Conservation (phyloP, 2,888 invertebrate species). For the Dicycla oo region DNA sequence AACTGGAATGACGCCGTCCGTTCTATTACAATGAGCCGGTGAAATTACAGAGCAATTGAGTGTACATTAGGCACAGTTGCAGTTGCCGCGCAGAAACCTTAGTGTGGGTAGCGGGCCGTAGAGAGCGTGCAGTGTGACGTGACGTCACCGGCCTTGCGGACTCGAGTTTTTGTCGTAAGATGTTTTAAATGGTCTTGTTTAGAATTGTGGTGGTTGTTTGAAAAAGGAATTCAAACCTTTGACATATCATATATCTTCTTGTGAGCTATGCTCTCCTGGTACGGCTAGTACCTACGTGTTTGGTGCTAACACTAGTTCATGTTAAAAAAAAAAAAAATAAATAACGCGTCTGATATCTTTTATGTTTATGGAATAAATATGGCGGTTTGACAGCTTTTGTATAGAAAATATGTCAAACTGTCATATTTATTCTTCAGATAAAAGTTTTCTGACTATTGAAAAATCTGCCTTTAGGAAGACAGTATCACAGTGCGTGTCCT, state of each 20-base stretch:
- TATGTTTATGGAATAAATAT: too few species aligned
- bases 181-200: constrained; percentile 30
- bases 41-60: constrained; percentile 57
- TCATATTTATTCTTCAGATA: too few species aligned
- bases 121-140: constrained; percentile 56
- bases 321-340: too few species aligned
- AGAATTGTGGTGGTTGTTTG: constrained; percentile 1
- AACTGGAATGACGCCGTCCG: constrained; percentile 32
- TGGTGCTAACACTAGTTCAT: too few species aligned
- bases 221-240: constrained; percentile 7
- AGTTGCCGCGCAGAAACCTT: constrained; percentile 52
- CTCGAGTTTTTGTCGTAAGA: constrained; percentile 45
- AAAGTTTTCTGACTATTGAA: too few species aligned
- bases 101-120: constrained; percentile 54
- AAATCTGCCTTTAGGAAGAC: too few species aligned
- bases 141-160: constrained; percentile 61
- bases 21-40: constrained; percentile 55
- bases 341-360: too few species aligned
- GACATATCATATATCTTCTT: background rate
- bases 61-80: constrained; percentile 55
- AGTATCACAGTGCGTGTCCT: too few species aligned
- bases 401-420: too few species aligned
- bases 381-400: too few species aligned
- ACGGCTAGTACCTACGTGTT: too few species aligned
- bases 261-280: constrained; percentile 6